A percentile compares a stretch with the other conserved stretches of the same genome.
Evolutionary conservation across 2,888 invertebrate genomes (phyloP).

Genomic region (Merodon equestris): DNA sequence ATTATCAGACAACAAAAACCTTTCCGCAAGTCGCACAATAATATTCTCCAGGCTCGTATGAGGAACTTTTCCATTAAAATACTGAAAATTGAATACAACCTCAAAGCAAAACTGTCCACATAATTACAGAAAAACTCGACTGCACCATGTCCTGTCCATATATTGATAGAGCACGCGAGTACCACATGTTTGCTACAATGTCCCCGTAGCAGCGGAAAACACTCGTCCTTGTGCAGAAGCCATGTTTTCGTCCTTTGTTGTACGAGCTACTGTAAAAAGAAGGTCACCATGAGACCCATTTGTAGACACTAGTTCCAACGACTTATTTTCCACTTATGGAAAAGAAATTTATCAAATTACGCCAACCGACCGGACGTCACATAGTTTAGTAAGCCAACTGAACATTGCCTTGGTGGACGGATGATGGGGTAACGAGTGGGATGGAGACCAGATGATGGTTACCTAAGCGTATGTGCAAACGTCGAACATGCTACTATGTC

Average conservation of each 20-base stretch:
- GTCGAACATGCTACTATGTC: too few relatives aligned
- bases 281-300: conserved; percentile 59
- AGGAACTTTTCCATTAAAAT: conserved; percentile 5
- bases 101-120: conserved; percentile 32
- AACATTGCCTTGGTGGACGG: too few relatives aligned
- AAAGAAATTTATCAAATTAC: conserved; percentile 59
- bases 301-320: conserved; percentile 49
- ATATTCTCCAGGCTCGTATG: neutral
- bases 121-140: conserved; percentile 26
- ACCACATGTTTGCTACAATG: too few relatives aligned
- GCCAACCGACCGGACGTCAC: conserved; percentile 17
- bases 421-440: too few relatives aligned
- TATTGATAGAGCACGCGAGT: conserved; percentile 6
- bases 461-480: too few relatives aligned
- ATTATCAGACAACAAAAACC: neutral
- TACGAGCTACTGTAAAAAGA: conserved; percentile 38
- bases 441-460: conserved; percentile 3
- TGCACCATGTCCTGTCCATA: conserved; percentile 4
- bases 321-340: conserved; percentile 53
- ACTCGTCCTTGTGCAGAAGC: conserved; percentile 41
- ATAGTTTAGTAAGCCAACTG: conserved; percentile 30
- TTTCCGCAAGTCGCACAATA: neutral
- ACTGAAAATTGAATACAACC: conserved; percentile 9
- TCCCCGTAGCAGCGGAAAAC: conserved; percentile 22
- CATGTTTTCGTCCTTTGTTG: conserved; percentile 12